These are phyloP conservation scores for Philantomba maxwellii DNA, from an alignment of 2,113 vertebrate species.

Conservation along the genomic window DNA sequence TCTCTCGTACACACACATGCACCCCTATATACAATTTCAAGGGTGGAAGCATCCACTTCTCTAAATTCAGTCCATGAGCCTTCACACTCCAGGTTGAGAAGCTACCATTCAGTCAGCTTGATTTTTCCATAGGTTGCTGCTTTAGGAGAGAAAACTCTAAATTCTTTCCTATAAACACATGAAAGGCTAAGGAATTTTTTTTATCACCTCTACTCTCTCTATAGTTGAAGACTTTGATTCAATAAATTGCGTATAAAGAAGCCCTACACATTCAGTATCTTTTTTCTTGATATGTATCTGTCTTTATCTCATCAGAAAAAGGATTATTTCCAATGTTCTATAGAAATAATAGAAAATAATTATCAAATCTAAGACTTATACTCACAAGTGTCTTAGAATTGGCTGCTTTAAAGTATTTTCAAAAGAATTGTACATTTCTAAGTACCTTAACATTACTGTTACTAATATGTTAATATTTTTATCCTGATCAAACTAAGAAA, in stretches of 20 bases:
- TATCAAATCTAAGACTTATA: background rate
- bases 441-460: background rate
- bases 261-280: background rate
- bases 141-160: background rate
- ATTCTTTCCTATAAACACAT: background rate
- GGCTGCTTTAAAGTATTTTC: background rate
- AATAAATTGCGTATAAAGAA: background rate
- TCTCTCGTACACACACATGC: background rate
- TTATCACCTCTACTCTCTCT: background rate
- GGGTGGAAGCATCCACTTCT: background rate
- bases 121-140: background rate
- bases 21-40: background rate
- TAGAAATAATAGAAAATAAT: background rate
- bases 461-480: background rate
- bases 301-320: background rate
- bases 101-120: background rate
- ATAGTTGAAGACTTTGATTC: background rate
- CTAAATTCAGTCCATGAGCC: background rate
- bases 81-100: background rate
- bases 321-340: background rate
- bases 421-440: conserved; percentile 4
- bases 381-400: background rate
- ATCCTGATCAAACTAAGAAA: background rate
- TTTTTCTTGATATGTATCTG: background rate
- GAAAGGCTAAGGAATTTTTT: background rate